A percentile compares a stretch with the other conserved stretches of the same genome.
phyloP scores from a whole-genome alignment of 2,797 vertebrate genomes.

The Euthynnus affinis region DNA sequence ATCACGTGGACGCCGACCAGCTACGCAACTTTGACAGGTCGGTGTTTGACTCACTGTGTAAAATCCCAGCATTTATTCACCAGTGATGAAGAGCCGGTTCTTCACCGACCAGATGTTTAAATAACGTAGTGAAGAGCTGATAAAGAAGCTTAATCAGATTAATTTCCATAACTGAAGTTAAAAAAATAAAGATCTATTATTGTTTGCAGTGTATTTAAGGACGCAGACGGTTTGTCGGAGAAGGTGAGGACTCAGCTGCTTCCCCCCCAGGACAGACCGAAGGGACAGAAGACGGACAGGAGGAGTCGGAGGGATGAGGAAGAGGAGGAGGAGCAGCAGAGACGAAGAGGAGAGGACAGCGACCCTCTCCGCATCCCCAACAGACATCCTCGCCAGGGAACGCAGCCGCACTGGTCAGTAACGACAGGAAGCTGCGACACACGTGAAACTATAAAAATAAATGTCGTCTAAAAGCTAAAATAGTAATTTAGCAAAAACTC shows the following conservation, averaged over 20 bases:
- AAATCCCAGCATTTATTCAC: neutral
- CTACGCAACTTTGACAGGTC: slow-evolving; percentile 91
- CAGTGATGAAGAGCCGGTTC: no score
- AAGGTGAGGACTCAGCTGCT: slow-evolving; percentile 88
- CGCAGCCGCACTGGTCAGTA: slow-evolving; percentile 86
- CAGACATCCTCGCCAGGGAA: slow-evolving; percentile 74
- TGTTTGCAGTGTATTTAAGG: slow-evolving; percentile 89
- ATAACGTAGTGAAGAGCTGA: no score
- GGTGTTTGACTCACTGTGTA: slow-evolving; percentile 5
- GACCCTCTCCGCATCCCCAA: slow-evolving; percentile 86
- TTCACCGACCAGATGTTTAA: no score
- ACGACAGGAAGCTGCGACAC: neutral
- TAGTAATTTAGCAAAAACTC: no score
- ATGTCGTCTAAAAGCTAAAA: neutral
- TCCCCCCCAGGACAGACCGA: slow-evolving; percentile 70
- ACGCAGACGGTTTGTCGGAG: slow-evolving; percentile 83
- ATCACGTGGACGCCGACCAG: slow-evolving; percentile 88
- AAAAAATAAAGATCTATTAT: neutral
- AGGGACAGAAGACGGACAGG: slow-evolving; percentile 60
- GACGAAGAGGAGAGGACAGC: slow-evolving; percentile 67
- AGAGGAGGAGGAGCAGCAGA: slow-evolving; percentile 64
- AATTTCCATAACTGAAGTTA: no score
- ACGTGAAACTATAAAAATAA: no score
- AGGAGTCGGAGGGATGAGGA: slow-evolving; percentile 63
- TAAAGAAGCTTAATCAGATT: no score